Evolutionary conservation across 2,113 vertebrate species (phyloP).

Genomic region (Cyprinodon brontotheroides): DNA sequence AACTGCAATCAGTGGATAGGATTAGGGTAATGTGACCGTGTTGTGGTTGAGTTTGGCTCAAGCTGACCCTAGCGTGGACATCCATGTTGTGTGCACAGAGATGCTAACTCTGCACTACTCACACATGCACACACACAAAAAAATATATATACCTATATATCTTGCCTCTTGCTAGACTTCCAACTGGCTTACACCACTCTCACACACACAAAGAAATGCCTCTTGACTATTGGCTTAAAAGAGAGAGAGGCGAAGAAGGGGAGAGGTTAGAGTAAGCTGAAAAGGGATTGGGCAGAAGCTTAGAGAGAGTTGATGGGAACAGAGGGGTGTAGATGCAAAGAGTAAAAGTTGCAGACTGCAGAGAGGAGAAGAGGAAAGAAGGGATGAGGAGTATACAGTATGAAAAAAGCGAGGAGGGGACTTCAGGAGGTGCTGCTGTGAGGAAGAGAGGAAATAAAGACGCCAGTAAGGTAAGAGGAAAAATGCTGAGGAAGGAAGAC

Average conservation of each 20-base stretch:
- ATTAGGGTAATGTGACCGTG: conserved; percentile 58
- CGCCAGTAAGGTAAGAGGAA: conserved; percentile 61
- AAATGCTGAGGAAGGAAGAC: neutral
- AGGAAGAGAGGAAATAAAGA: conserved; percentile 55
- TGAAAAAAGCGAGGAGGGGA: conserved; percentile 47
- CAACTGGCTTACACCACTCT: conserved; percentile 58
- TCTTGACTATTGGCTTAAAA: conserved; percentile 55
- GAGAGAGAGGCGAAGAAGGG: conserved; percentile 33
- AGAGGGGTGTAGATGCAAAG: conserved; percentile 44
- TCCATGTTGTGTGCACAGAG: conserved; percentile 34
- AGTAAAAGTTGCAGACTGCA: conserved; percentile 50
- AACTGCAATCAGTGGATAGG: conserved; percentile 57
- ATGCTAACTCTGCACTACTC: conserved; percentile 51
- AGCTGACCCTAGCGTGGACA: conserved; percentile 43
- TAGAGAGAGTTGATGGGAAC: conserved; percentile 46
- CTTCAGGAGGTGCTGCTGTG: conserved; percentile 30
- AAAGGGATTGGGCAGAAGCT: conserved; percentile 51
- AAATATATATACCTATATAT: neutral
- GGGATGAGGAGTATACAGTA: conserved; percentile 66
- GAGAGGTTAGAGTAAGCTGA: conserved; percentile 39
- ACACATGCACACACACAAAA: conserved; percentile 18
- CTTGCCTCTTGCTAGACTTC: conserved; percentile 53
- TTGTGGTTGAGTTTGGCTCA: conserved; percentile 37
- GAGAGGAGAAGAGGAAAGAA: conserved; percentile 50
- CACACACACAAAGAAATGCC: conserved; percentile 14